Evolutionary conservation across 2,888 invertebrate genomes (phyloP).

Genomic region (Conomelus anceps): DNA sequence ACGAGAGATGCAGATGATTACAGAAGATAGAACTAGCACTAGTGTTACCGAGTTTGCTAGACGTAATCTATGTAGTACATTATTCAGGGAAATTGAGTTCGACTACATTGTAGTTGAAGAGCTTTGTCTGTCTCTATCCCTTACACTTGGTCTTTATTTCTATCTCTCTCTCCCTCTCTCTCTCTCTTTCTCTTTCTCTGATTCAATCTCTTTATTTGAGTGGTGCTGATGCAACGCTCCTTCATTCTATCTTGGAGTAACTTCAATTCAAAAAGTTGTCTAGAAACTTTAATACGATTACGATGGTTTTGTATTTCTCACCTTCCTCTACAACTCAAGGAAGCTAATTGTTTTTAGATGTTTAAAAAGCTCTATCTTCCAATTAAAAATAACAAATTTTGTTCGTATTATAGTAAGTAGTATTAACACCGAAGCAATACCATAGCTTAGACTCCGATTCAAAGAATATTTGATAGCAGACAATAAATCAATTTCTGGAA

Average conservation of each 20-base stretch:
- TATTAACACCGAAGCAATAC: too few relatives aligned
- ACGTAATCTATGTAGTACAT: background rate
- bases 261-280: background rate
- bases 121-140: background rate
- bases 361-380: too few relatives aligned
- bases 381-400: too few relatives aligned
- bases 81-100: background rate
- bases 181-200: background rate
- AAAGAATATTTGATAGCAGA: too few relatives aligned
- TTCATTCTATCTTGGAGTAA: background rate
- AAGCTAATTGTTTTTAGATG: background rate
- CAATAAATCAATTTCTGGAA: too few relatives aligned
- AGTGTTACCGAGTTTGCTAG: background rate
- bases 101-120: background rate
- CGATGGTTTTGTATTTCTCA: background rate
- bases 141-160: too few relatives aligned
- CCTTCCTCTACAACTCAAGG: background rate
- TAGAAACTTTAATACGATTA: background rate
- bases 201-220: background rate
- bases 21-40: background rate
- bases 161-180: background rate
- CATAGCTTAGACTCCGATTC: too few relatives aligned
- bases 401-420: too few relatives aligned
- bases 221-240: background rate
- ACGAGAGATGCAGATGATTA: background rate